Evolutionary conservation across 1,140 invertebrate species (phyloP).

Genomic region (Hylaeus volcanicus): DNA sequence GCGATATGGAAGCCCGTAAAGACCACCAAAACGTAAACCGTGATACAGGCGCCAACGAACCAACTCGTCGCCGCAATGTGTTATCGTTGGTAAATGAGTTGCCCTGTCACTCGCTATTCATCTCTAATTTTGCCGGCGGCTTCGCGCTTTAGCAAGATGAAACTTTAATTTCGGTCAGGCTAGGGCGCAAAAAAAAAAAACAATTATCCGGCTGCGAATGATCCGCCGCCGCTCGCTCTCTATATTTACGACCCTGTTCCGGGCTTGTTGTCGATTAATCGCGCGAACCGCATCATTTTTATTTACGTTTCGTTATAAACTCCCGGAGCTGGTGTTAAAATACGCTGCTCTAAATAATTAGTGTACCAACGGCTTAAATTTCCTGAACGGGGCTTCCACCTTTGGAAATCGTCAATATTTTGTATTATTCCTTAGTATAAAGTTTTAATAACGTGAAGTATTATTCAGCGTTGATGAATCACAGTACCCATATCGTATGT

Average conservation of each 20-base stretch:
- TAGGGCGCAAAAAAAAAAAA: constrained; percentile 26
- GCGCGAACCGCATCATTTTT: constrained; percentile 44
- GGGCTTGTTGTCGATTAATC: constrained; percentile 33
- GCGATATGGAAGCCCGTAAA: constrained; percentile 59
- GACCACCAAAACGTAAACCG: constrained; percentile 63
- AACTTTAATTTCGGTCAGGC: constrained; percentile 57
- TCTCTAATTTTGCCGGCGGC: constrained; percentile 55
- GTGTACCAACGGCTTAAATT: background rate
- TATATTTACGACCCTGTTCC: constrained; percentile 26
- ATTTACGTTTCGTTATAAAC: constrained; percentile 13
- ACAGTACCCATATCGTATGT: too few relatives aligned
- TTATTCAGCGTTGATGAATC: too few relatives aligned
- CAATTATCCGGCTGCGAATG: constrained; percentile 36
- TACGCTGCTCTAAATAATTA: background rate
- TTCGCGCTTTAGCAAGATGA: constrained; percentile 58
- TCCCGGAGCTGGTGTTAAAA: background rate
- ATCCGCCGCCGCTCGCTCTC: constrained; percentile 1
- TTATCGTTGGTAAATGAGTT: constrained; percentile 64
- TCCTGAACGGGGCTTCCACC: background rate
- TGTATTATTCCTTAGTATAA: too few relatives aligned
- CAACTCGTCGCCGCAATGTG: constrained; percentile 64
- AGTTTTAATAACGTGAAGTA: too few relatives aligned
- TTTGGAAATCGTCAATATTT: too few relatives aligned
- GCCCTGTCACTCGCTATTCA: constrained; percentile 61
- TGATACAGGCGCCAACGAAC: constrained; percentile 64